Evolutionary conservation across 23 tunicate genomes (phyloP), one percentile per base, ranked within the genome.

Genomic region (Halocynthia aurantium): DNA sequence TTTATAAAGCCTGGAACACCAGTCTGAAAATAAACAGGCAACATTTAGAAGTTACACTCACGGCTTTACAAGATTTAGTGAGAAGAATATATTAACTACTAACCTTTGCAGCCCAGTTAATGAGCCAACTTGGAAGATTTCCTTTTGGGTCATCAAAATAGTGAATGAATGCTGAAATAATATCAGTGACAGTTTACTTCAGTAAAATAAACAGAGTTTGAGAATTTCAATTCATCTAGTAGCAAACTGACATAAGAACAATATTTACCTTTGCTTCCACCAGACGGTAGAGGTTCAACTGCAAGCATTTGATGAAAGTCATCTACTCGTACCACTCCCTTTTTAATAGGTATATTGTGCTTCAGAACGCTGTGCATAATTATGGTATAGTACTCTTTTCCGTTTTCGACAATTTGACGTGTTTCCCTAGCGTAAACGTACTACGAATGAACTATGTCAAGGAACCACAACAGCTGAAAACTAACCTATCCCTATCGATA

Each of bases 61-160:
- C 72, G 19, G 49, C n/a, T 1, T 44, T 11, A 44, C 77, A 12
- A 53, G 12, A 52, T 15, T 13, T 55, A 17, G 44, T 66, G 53
- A 78, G 18, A 67, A 50, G 10, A 72, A 15, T 15, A 1, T 60
- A 17, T 31, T 20, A 12, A 11, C 21, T 61, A 15, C 54, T 86
- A 68, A 92, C 98, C 83, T 92, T 92, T 19, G 98, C 98, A 22
- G 98, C 98, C 98, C 98, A 92, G 84, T 92, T 92, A 22, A 92
- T 86, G 69, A 92, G 78, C 92, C 92, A 92, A 17, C 87, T 87
- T 57, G 98, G 98, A 19, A 92, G 64, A 7, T 84, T 82, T 2
- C 98, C 98, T 79, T 75, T 86, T 0, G 98, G 98, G 56, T 92
- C 76, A 69, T 92, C 98, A 78, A 82, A 92, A 51, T 92, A 92